These are phyloP conservation scores for Sula dactylatra DNA, from an alignment of 2,113 vertebrate species.

Conservation along the genomic window DNA sequence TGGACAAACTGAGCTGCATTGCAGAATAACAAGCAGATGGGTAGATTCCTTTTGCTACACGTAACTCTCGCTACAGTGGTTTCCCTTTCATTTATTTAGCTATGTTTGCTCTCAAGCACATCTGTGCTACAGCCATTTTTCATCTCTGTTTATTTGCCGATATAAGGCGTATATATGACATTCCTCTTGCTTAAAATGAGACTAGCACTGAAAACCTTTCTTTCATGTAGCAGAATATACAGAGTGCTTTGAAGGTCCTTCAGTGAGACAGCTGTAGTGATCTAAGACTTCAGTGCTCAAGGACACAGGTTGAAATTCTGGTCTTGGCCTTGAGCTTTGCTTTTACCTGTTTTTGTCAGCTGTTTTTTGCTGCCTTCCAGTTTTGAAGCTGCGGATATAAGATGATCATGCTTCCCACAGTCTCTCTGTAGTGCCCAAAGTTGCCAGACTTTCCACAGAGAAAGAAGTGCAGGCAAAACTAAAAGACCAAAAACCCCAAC, in stretches of 20 bases:
- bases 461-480: not conserved
- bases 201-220: not conserved
- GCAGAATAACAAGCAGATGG: not conserved
- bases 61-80: not conserved
- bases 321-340: not conserved
- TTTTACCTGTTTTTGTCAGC: not conserved
- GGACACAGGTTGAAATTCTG: not conserved
- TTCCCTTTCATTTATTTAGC: not conserved
- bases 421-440: not conserved
- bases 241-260: not conserved
- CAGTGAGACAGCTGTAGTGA: not conserved
- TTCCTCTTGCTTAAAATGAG: not conserved
- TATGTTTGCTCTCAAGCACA: not conserved
- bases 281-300: not conserved
- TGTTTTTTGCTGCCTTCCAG: not conserved
- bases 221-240: not conserved
- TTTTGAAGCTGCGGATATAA: not conserved
- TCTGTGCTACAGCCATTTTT: not conserved
- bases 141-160: not conserved
- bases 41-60: not conserved
- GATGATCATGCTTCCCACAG: not conserved
- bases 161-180: not conserved
- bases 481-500: not conserved
- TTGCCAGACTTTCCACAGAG: not conserved
- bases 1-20: not conserved